phyloP scores from a whole-genome alignment of 2,113 vertebrate species.

The Thalassarche chlororhynchos region DNA sequence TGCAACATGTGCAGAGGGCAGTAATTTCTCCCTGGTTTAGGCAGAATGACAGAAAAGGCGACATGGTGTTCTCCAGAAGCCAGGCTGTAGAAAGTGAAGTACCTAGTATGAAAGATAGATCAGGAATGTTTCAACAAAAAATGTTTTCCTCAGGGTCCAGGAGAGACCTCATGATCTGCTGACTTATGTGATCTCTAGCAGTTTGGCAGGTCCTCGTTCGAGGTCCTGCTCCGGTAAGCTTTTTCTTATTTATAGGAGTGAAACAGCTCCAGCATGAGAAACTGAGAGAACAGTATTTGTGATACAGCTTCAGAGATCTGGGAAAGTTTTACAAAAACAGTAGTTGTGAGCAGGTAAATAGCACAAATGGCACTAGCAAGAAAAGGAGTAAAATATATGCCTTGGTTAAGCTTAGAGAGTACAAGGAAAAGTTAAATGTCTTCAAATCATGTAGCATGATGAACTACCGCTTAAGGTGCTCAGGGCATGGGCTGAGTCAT shows the following conservation, averaged over 20 bases:
- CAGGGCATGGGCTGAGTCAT: background rate
- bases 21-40: background rate
- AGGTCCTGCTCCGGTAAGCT: background rate
- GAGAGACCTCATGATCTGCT: background rate
- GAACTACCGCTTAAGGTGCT: background rate
- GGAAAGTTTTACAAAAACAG: background rate
- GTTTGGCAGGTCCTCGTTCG: background rate
- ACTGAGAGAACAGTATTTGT: background rate
- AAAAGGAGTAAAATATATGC: background rate
- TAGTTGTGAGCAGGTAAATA: background rate
- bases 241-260: background rate
- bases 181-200: background rate
- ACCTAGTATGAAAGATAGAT: background rate
- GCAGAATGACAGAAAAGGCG: background rate
- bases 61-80: background rate
- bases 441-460: background rate
- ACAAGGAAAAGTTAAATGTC: background rate
- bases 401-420: background rate
- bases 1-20: background rate
- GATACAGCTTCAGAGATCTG: background rate
- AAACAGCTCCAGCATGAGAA: background rate
- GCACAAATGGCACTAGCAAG: background rate
- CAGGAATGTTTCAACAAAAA: background rate
- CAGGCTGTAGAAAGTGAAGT: background rate
- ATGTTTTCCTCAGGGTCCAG: background rate